phyloP scores from a whole-genome alignment of 2,888 invertebrate genomes.

The Lampropteryx suffumata region DNA sequence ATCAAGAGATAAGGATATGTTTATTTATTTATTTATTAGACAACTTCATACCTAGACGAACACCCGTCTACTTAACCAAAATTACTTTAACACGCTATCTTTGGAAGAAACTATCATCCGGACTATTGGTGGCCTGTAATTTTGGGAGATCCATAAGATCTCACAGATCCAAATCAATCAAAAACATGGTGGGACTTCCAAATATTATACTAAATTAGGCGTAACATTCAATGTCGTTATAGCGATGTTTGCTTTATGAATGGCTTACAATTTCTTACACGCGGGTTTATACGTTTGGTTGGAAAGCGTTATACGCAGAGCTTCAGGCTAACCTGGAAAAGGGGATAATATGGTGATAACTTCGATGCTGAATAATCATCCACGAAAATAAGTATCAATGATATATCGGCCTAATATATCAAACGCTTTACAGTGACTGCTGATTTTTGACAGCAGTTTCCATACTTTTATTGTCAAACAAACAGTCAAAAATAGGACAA shows the following conservation, averaged over 20 bases:
- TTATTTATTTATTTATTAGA: slow-evolving; percentile 83
- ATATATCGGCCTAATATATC: too few relatives aligned
- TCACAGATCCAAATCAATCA: slow-evolving; percentile 23
- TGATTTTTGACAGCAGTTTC: too few relatives aligned
- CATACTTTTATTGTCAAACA: too few relatives aligned
- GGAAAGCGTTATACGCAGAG: too few relatives aligned
- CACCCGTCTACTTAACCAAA: slow-evolving; percentile 60
- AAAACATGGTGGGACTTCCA: slow-evolving; percentile 47
- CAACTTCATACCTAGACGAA: slow-evolving; percentile 70
- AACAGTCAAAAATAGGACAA: too few relatives aligned
- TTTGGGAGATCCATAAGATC: slow-evolving; percentile 18
- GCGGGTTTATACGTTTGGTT: too few relatives aligned
- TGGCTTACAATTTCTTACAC: too few relatives aligned
- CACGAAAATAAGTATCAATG: too few relatives aligned
- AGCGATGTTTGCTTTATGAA: slow-evolving; percentile 30
- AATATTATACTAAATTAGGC: slow-evolving; percentile 33
- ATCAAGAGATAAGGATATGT: slow-evolving; percentile 79
- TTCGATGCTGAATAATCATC: too few relatives aligned
- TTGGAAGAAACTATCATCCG: slow-evolving; percentile 76
- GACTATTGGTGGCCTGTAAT: slow-evolving; percentile 46
- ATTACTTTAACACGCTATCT: slow-evolving; percentile 68
- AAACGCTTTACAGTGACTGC: too few relatives aligned
- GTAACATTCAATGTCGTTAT: slow-evolving; percentile 34
- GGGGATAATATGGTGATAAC: too few relatives aligned
- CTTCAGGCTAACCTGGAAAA: too few relatives aligned